These are phyloP conservation scores for Rhinogobio ventralis DNA, from an alignment of 2,797 vertebrate species.

Conservation along the genomic window DNA sequence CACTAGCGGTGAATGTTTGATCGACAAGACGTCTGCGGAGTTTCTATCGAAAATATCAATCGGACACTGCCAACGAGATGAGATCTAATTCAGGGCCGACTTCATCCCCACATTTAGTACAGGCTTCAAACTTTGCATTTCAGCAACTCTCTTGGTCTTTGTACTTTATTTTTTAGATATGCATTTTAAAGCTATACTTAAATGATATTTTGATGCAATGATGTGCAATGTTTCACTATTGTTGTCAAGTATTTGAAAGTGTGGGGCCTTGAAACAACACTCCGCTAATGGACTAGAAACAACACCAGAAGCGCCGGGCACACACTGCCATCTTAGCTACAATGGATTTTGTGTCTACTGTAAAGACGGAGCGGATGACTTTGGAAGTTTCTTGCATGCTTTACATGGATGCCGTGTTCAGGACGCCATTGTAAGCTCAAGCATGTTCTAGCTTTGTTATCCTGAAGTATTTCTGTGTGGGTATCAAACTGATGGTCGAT, in stretches of 20 bases:
- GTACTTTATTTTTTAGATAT: constrained; percentile 51
- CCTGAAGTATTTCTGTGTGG: constrained; percentile 46
- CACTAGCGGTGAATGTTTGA: constrained; percentile 58
- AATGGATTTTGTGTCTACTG: not conserved
- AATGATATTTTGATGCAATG: constrained; percentile 54
- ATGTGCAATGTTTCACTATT: constrained; percentile 48
- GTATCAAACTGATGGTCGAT: constrained; percentile 6
- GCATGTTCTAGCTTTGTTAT: constrained; percentile 64
- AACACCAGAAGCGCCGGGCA: not conserved
- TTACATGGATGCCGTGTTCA: constrained; percentile 55
- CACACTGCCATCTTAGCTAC: constrained; percentile 2
- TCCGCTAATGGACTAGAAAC: not conserved
- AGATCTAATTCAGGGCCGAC: constrained; percentile 51
- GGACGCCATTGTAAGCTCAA: constrained; percentile 54
- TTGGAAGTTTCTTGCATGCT: constrained; percentile 72
- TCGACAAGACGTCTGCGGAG: constrained; percentile 81
- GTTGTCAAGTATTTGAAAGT: constrained; percentile 40
- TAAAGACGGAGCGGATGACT: constrained; percentile 22
- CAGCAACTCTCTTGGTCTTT: constrained; percentile 15
- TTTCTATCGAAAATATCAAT: constrained; percentile 51
- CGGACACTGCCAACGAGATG: constrained; percentile 58
- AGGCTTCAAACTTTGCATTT: constrained; percentile 28
- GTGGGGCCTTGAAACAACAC: constrained; percentile 34
- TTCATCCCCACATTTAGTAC: constrained; percentile 50
- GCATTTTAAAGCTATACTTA: constrained; percentile 49